These are phyloP conservation scores for Nebria ingens DNA, from an alignment of 1,140 invertebrate genomes.

Conservation along the genomic window DNA sequence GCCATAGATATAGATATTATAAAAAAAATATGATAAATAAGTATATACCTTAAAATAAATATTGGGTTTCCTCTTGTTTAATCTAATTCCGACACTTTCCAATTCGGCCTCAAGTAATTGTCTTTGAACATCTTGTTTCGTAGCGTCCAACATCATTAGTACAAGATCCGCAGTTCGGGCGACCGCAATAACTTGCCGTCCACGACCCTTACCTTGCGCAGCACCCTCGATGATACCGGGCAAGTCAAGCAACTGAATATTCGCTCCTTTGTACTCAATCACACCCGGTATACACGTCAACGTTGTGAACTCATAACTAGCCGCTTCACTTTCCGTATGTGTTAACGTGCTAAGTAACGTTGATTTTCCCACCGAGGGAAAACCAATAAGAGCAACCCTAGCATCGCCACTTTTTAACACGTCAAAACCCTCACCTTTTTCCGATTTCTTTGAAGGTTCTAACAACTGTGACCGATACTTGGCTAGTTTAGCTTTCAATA, in stretches of 20 bases:
- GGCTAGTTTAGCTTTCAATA: slow-evolving; percentile 96
- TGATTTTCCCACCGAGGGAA: slow-evolving; percentile 94
- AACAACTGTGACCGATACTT: slow-evolving; percentile 93
- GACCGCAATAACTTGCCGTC: slow-evolving; percentile 85
- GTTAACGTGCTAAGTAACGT: slow-evolving; percentile 88
- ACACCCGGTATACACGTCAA: slow-evolving; percentile 99
- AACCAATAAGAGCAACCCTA: slow-evolving; percentile 93
- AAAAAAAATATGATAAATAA: neutral
- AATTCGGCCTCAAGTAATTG: slow-evolving; percentile 85
- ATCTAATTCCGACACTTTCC: slow-evolving; percentile 90
- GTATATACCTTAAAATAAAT: slow-evolving; percentile 88
- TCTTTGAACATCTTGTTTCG: slow-evolving; percentile 90
- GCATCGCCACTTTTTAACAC: slow-evolving; percentile 99
- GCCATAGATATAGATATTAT: slow-evolving; percentile 1
- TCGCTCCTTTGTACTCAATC: slow-evolving; percentile 95
- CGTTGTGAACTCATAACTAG: slow-evolving; percentile 98
- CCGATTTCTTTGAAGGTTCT: slow-evolving; percentile 89
- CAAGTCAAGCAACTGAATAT: slow-evolving; percentile 95
- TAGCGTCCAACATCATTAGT: slow-evolving; percentile 98
- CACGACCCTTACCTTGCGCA: slow-evolving; percentile 83
- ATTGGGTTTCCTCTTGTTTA: slow-evolving; percentile 91
- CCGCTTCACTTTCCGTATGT: slow-evolving; percentile 89
- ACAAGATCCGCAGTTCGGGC: slow-evolving; percentile 93
- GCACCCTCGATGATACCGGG: slow-evolving; percentile 97
- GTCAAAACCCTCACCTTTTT: slow-evolving; percentile 99